Evolutionary conservation across 2,797 vertebrate species (phyloP), one percentile per base, ranked within the genome.

Genomic region (Sardinella longiceps): DNA sequence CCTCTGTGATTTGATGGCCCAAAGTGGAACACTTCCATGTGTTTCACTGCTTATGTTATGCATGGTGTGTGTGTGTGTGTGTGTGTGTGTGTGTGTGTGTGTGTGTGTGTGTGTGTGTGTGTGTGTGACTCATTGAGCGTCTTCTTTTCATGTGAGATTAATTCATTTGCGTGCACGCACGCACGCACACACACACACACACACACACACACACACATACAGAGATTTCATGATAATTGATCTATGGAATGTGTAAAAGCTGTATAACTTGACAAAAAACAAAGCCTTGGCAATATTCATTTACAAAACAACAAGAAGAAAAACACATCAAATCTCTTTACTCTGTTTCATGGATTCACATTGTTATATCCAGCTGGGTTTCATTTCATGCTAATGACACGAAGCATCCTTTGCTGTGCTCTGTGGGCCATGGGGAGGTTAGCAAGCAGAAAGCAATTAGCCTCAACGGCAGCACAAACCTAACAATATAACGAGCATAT

Each of bases 381-480:
- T 30, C 33, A 74, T 74, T 18, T 39, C 66, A 74, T 74, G 33
- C 66, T 23, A 39, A 39, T 74, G 33, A 74, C 12, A 37, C 15
- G 33, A 18, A 74, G 33, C 30, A 74, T 37, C 66, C 15, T 74
- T 74, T 37, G 15, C 66, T 74, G 66, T 74, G 33, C 66, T 30
- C 30, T 6, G 30, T 74, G 66, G 33, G 15, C 66, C 30, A 39
- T 39, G 15, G 66, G 33, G 33, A 37, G 66, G 66, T 39, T 37
- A 14, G 15, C 23, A 20, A 77, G 33, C 66, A 74, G 66, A 74
- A 77, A 77, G 70, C 56, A 25, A n/a, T 60, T 60, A 60, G 56
- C 56, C 23, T 60, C n/a, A 60, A 25, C 1, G n/a, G 56, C 70
- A 77, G 70, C 37, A 77, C 18, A 77, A 43, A 43, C 70, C 33